Evolutionary conservation across 2,113 vertebrate genomes (phyloP).

Genomic region (Odocoileus hemionus): DNA sequence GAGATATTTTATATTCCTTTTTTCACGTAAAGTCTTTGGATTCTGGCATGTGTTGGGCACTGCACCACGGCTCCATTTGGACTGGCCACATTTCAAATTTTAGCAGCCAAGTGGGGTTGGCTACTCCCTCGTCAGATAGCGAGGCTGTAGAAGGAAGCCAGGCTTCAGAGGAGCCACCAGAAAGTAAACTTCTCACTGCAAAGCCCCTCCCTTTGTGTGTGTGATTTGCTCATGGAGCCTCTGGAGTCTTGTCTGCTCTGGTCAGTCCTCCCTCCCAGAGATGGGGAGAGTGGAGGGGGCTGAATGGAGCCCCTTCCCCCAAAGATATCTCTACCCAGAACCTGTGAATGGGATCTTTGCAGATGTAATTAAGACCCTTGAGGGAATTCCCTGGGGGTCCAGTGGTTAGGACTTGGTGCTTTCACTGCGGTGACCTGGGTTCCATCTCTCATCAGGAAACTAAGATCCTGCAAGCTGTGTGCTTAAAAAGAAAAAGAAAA

Average conservation of each 20-base stretch:
- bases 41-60: rapidly evolving
- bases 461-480: background rate
- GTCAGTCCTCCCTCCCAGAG: background rate
- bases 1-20: background rate
- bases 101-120: background rate
- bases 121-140: no score
- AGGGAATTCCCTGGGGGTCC: background rate
- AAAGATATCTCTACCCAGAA: background rate
- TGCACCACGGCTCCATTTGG: rapidly evolving
- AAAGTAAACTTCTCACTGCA: background rate
- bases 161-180: background rate
- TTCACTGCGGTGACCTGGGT: background rate
- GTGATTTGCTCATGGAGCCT: background rate
- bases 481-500: background rate
- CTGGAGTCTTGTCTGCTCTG: background rate
- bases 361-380: background rate
- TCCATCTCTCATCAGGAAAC: background rate
- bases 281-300: background rate
- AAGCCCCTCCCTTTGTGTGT: background rate
- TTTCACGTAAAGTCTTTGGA: background rate
- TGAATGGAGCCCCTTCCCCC: background rate
- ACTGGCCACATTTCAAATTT: background rate
- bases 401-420: background rate
- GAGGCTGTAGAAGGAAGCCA: background rate
- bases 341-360: background rate